A percentile compares a stretch with the other conserved stretches of the same genome.
Conservation (phyloP, 1,140 invertebrate species). For the Sycophila sp. region DNA sequence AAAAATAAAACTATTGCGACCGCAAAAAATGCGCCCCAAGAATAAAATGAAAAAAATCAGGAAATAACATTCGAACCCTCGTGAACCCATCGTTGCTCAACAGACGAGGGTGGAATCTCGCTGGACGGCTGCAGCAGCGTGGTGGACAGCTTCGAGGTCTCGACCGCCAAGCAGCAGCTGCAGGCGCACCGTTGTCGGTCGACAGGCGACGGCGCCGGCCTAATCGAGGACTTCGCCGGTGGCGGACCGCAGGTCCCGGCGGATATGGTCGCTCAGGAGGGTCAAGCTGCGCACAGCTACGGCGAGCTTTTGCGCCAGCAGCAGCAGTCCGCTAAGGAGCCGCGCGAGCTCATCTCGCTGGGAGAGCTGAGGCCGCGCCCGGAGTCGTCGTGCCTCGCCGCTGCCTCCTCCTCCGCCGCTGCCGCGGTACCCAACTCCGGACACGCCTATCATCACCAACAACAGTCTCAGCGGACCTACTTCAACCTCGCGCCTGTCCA, state of each 20-base stretch:
- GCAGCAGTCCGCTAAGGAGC: slow-evolving; percentile 43
- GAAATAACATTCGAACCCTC: too few relatives aligned
- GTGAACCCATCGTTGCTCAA: background rate
- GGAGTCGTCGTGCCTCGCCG: background rate
- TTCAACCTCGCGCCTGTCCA: slow-evolving; percentile 56
- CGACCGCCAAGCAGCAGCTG: background rate
- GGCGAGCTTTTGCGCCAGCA: slow-evolving; percentile 42
- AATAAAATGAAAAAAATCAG: too few relatives aligned
- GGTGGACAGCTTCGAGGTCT: slow-evolving; percentile 1
- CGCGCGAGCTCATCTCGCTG: slow-evolving; percentile 57
- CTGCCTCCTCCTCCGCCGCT: background rate
- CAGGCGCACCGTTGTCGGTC: background rate
- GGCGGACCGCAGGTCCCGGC: slow-evolving; percentile 17
- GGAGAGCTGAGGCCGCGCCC: slow-evolving; percentile 55
- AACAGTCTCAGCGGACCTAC: slow-evolving; percentile 48
- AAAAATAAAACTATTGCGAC: too few relatives aligned
- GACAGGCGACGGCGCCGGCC: background rate
- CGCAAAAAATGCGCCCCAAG: too few relatives aligned
- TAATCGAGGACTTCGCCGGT: background rate
- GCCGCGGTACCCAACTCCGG: background rate
- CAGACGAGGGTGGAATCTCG: slow-evolving; percentile 56
- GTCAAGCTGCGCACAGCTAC: slow-evolving; percentile 34
- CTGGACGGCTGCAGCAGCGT: slow-evolving; percentile 45
- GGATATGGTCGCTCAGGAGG: slow-evolving; percentile 46
- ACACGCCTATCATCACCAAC: background rate